Conservation (phyloP, 2,797 vertebrate genomes). For the Brachyalestes nurse region DNA sequence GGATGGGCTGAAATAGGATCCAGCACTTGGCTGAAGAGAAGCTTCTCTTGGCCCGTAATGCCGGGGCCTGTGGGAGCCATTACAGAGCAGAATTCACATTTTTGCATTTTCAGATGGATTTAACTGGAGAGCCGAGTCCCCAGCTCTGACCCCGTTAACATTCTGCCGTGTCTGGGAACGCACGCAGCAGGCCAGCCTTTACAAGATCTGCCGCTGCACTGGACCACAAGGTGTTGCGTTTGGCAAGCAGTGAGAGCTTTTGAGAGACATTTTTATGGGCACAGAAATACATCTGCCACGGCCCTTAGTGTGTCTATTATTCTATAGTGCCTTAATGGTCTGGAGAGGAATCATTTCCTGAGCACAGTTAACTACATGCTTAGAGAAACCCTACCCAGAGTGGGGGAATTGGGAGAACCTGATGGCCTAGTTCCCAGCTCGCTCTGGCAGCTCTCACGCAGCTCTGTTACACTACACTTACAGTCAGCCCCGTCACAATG, state of each 20-base stretch:
- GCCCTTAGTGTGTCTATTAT: slow-evolving; percentile 62
- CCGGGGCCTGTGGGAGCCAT: slow-evolving; percentile 60
- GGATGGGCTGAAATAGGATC: slow-evolving; percentile 58
- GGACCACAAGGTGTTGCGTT: slow-evolving; percentile 60
- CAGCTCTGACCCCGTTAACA: slow-evolving; percentile 57
- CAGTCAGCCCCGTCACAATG: slow-evolving; percentile 51
- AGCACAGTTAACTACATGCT: slow-evolving; percentile 53
- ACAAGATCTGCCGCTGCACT: slow-evolving; percentile 47
- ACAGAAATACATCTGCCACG: slow-evolving; percentile 61
- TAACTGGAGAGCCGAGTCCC: slow-evolving; percentile 57
- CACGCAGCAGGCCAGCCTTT: slow-evolving; percentile 43
- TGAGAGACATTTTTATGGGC: slow-evolving; percentile 61
- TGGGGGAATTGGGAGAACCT: slow-evolving; percentile 56
- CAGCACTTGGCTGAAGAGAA: slow-evolving; percentile 54
- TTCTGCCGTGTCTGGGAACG: slow-evolving; percentile 61
- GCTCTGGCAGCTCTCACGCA: slow-evolving; percentile 49
- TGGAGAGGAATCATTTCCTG: slow-evolving; percentile 63
- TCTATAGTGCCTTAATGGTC: slow-evolving; percentile 60
- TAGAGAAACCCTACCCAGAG: slow-evolving; percentile 56
- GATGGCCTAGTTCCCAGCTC: slow-evolving; percentile 57
- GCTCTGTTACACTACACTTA: slow-evolving; percentile 54
- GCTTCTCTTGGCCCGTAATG: slow-evolving; percentile 59
- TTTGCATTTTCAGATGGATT: slow-evolving; percentile 64
- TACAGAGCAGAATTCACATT: slow-evolving; percentile 62
- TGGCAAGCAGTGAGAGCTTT: slow-evolving; percentile 56